A percentile compares a stretch with the other conserved stretches of the same genome.
Conservation (phyloP, 1,140 invertebrate species). For the Aphaenogaster rudis region DNA sequence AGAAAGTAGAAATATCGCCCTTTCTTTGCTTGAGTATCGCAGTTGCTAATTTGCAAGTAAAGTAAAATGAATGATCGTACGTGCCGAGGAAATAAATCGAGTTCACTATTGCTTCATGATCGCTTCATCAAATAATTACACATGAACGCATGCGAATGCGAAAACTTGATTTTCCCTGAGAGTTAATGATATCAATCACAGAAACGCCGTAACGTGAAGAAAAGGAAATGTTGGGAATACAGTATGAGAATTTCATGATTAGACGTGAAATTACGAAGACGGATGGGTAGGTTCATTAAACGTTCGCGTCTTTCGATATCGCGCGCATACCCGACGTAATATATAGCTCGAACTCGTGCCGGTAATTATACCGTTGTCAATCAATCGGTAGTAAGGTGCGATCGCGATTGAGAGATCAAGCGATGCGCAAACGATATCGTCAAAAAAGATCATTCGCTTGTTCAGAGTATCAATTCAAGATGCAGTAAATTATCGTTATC, state of each 20-base stretch:
- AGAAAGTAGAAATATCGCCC: slow-evolving; percentile 19
- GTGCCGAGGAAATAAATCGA: slow-evolving; percentile 37
- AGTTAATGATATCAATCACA: slow-evolving; percentile 32
- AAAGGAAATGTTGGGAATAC: slow-evolving; percentile 8
- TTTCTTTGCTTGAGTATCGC: slow-evolving; percentile 26
- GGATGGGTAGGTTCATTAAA: slow-evolving; percentile 64
- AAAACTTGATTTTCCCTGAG: slow-evolving; percentile 16
- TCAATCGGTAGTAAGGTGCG: slow-evolving; percentile 68
- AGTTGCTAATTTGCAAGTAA: slow-evolving; percentile 34
- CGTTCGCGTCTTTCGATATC: slow-evolving; percentile 52
- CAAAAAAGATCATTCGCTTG: slow-evolving; percentile 10
- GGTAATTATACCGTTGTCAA: slow-evolving; percentile 79
- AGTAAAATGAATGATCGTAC: slow-evolving; percentile 9
- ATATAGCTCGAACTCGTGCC: slow-evolving; percentile 63
- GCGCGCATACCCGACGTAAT: slow-evolving; percentile 56
- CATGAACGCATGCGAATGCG: slow-evolving; percentile 12
- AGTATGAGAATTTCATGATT: slow-evolving; percentile 18
- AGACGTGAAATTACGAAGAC: slow-evolving; percentile 67
- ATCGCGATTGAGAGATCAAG: slow-evolving; percentile 80
- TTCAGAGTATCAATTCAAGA: background rate
- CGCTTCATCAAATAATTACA: slow-evolving; percentile 44
- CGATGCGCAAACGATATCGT: slow-evolving; percentile 45
- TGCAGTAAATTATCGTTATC: slow-evolving; percentile 10
- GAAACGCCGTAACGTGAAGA: background rate
- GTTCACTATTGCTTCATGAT: slow-evolving; percentile 36